Conservation (phyloP, 2,113 vertebrate genomes). For the Nerophis lumbriciformis region DNA sequence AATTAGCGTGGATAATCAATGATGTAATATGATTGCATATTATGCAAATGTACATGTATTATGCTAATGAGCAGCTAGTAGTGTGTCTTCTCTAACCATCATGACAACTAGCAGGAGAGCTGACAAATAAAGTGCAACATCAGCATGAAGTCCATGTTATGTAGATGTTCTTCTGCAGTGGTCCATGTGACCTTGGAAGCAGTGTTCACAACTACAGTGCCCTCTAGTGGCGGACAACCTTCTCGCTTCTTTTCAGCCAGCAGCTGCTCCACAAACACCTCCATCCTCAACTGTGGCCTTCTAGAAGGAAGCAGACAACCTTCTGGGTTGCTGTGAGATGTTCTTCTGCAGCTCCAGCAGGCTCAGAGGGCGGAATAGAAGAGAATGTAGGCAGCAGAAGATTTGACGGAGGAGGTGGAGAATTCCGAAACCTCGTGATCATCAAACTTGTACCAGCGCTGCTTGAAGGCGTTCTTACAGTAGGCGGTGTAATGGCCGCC, state of each 20-base stretch:
- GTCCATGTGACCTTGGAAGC: constrained; percentile 45
- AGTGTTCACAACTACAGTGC: constrained; percentile 44
- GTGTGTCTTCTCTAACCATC: no score
- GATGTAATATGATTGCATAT: constrained; percentile 41
- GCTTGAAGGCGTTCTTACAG: constrained; percentile 84
- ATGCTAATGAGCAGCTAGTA: background rate
- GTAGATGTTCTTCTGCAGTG: constrained; percentile 42
- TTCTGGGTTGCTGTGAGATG: constrained; percentile 22
- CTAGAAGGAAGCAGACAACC: constrained; percentile 9
- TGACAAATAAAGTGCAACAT: constrained; percentile 78
- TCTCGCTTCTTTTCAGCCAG: constrained; percentile 1
- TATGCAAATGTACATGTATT: constrained; percentile 25
- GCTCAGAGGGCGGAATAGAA: constrained; percentile 88
- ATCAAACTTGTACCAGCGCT: constrained; percentile 97
- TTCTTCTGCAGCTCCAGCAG: constrained; percentile 55
- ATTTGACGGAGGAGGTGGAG: constrained; percentile 85
- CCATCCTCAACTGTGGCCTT: constrained; percentile 34
- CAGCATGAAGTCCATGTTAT: constrained; percentile 76
- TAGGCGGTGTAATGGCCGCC: constrained; percentile 97
- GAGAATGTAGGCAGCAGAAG: constrained; percentile 94
- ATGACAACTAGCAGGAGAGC: no score
- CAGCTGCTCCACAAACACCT: constrained; percentile 2
- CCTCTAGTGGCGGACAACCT: constrained; percentile 44
- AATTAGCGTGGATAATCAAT: background rate
- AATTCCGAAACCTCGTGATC: constrained; percentile 94